Evolutionary conservation across 2,113 vertebrate genomes (phyloP), one percentile per base, ranked within the genome.

Genomic region (Actinemys pallida): DNA sequence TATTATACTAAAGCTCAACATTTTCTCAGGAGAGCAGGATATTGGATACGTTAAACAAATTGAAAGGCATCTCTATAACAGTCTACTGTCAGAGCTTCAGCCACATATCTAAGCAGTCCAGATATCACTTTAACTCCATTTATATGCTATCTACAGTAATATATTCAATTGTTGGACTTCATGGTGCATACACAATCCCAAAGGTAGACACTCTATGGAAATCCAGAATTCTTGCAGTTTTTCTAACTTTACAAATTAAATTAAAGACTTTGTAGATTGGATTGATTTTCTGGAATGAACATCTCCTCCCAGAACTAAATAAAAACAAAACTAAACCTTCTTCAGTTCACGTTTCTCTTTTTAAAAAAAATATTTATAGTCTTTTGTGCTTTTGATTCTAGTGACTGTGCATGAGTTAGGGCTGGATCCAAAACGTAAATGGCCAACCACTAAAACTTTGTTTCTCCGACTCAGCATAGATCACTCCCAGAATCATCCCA

Each of bases 341-440:
- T 45, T 65, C 81, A 84, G 78, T 86, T 31, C 89, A 53, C 54
- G 12, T 5, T 83, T 54, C 92, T 31, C 87, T 93, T 92, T 53
- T 65, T 86, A 87, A 13, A 62, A 59, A 31, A 62, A 90, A 92
- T 56, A 4, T 54, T 49, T 16, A 49, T 56, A 78, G 19, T 4
- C 20, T 86, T 72, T 54, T n/a, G 91, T 84, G 47, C 91, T 56
- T 95, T 84, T 87, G 17, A 39, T 93, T 84, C 45, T 83, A 80
- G 78, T 54, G 89, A 56, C 52, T 69, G 45, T 53, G 52, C 14
- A 53, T 8, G 56, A 83, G 25, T 25, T 49, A n/a, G 49, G 62
- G 65, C 3, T 49, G 47, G 6, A 88, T 42, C 14, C 62, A 87
- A 94, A 92, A 92, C 3, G 4, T 2, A 57, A 79, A 53, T 3